Evolutionary conservation across 2,113 vertebrate genomes (phyloP), one percentile per base, ranked within the genome.

Genomic region (Ictalurus furcatus): DNA sequence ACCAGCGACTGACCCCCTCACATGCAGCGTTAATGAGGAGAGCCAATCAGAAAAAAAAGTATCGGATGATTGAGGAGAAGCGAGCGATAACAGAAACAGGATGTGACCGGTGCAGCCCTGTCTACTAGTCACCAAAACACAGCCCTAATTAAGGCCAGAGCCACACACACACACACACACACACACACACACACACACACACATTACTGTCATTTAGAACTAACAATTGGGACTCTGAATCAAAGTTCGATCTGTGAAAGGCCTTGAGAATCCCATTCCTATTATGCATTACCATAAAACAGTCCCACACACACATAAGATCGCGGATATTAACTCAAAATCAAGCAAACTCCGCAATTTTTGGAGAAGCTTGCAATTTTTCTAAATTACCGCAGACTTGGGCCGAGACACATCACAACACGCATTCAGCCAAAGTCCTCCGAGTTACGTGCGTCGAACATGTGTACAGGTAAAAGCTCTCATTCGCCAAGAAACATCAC

Each of bases 41-140:
- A 89, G 88, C 92, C 94, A 95, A 95, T 95, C 94, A 94, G 88
- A 90, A 90, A 58, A 52, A 37, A 25, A 91, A 81, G 81, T 86
- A 65, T 65, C 63, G 21, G 59, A 6, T 93, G 94, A 95, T 92
- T 92, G 92, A 92, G 89, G 91, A 94, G 95, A 96, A 95, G 95
- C 92, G 91, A 91, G 89, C 44, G 30, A 87, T 95, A 95, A 95
- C 95, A 91, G 91, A 90, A 94, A 91, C 94, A 93, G 93, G 93
- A 93, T 95, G 95, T 92, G 93, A 92, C 88, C 85, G 85, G 84
- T 84, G 89, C 90, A 91, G 90, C 11, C 28, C 73, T 80, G 82
- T 79, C 92, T 85, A 91, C 90, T 91, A 86, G 87, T 91, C 90
- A 90, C 88, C 83, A 90, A 88, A 67, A 86, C 81, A 91, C 37